phyloP scores from a whole-genome alignment of 2,113 vertebrate genomes.

The Sisor rabdophorus region DNA sequence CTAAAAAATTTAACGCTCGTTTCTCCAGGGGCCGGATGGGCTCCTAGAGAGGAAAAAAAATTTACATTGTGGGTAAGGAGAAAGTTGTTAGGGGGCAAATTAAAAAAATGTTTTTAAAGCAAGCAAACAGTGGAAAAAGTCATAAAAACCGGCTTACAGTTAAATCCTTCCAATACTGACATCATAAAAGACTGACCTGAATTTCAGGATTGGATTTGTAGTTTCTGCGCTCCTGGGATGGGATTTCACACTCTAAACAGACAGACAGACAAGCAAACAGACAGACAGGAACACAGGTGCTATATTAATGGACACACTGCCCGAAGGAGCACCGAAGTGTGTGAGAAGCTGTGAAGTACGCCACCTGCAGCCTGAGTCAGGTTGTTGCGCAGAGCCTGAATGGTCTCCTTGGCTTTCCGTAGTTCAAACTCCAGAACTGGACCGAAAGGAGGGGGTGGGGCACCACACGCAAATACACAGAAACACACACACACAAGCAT shows the following conservation, averaged over 20 bases:
- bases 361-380: slow-evolving; percentile 99
- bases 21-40: slow-evolving; percentile 96
- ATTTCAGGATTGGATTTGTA: slow-evolving; percentile 98
- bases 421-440: slow-evolving; percentile 99
- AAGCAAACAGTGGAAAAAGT: not conserved
- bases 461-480: slow-evolving; percentile 94
- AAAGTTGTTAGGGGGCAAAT: too few relatives aligned
- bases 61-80: not conserved
- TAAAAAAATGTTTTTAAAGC: not conserved
- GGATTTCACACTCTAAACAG: slow-evolving; percentile 85
- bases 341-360: slow-evolving; percentile 87
- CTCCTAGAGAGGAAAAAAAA: slow-evolving; percentile 71
- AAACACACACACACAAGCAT: slow-evolving; percentile 88
- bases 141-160: not conserved
- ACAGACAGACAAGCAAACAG: not conserved
- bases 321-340: slow-evolving; percentile 59
- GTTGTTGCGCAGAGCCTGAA: slow-evolving; percentile 99
- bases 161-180: slow-evolving; percentile 46
- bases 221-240: slow-evolving; percentile 97
- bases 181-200: slow-evolving; percentile 78
- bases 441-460: slow-evolving; percentile 84
- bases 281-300: slow-evolving; percentile 47
- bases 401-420: slow-evolving; percentile 99
- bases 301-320: slow-evolving; percentile 4
- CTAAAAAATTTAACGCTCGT: slow-evolving; percentile 99